Percentiles rank a stretch among this genome's conserved stretches.
phyloP scores from a whole-genome alignment of 2,113 vertebrate species.

The Dipodomys merriami region DNA sequence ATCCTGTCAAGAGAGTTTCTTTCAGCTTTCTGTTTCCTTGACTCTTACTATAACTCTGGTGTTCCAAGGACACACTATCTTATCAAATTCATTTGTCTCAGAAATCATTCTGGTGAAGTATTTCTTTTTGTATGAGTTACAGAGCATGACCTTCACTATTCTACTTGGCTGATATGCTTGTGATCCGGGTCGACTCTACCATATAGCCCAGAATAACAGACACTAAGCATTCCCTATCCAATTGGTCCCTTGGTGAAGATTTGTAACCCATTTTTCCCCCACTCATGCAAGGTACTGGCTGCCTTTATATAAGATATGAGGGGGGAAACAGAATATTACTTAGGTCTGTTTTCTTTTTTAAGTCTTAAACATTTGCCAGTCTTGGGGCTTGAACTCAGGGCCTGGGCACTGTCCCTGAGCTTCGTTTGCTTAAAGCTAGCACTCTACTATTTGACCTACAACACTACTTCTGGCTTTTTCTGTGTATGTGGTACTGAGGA shows the following conservation, averaged over 20 bases:
- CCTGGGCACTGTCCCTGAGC: too few species aligned
- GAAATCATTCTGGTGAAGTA: not conserved
- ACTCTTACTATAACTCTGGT: not conserved
- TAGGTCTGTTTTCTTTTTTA: not conserved
- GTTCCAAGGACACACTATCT: not conserved
- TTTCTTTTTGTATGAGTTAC: not conserved
- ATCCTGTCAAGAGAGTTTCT: not conserved
- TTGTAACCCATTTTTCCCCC: not conserved
- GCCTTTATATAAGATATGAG: not conserved
- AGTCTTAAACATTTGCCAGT: not conserved
- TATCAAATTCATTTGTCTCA: not conserved
- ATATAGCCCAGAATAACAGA: not conserved
- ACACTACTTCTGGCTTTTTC: too few species aligned
- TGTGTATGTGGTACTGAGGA: too few species aligned
- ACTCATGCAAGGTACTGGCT: not conserved
- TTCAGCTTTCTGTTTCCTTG: not conserved
- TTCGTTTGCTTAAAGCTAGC: too few species aligned
- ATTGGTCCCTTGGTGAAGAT: not conserved
- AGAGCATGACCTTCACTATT: constrained; percentile 22
- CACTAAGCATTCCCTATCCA: not conserved
- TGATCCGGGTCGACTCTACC: not conserved
- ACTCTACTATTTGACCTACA: too few species aligned
- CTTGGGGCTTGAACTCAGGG: too few species aligned
- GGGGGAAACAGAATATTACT: not conserved
- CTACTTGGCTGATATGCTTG: not conserved